Conservation (phyloP, 2,113 vertebrate genomes). For the Cavia porcellus region DNA sequence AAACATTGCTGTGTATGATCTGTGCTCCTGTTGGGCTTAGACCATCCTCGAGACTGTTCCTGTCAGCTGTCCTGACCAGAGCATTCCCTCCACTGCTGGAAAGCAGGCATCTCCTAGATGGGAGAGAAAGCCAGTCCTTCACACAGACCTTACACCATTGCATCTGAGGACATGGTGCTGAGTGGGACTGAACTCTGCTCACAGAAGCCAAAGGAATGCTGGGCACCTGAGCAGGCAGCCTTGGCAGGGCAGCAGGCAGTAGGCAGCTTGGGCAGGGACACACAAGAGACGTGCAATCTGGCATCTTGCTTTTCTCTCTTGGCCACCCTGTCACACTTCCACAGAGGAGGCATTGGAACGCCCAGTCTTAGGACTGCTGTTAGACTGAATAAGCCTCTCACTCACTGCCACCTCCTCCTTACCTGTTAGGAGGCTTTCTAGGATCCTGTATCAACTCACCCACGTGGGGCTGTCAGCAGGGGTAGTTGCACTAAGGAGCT, state of each 20-base stretch:
- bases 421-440: background rate
- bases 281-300: accelerated
- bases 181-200: background rate
- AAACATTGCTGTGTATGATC: accelerated
- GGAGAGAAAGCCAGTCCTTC: background rate
- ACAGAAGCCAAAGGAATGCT: background rate
- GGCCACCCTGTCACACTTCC: background rate
- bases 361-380: background rate
- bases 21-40: background rate
- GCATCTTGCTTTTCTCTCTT: background rate
- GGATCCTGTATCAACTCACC: background rate
- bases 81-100: accelerated
- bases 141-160: no score
- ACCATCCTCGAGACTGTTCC: background rate
- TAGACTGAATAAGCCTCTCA: background rate
- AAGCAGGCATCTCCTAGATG: no score
- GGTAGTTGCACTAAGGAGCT: accelerated
- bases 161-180: background rate
- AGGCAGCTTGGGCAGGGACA: background rate
- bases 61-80: background rate
- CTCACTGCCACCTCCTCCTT: no score
- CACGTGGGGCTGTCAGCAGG: background rate
- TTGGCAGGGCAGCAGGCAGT: accelerated
- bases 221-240: background rate
- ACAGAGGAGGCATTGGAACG: accelerated